Base-by-base conservation (phyloP, 1,140 invertebrate species). In the Tetranychus cinnabarinus region DNA sequence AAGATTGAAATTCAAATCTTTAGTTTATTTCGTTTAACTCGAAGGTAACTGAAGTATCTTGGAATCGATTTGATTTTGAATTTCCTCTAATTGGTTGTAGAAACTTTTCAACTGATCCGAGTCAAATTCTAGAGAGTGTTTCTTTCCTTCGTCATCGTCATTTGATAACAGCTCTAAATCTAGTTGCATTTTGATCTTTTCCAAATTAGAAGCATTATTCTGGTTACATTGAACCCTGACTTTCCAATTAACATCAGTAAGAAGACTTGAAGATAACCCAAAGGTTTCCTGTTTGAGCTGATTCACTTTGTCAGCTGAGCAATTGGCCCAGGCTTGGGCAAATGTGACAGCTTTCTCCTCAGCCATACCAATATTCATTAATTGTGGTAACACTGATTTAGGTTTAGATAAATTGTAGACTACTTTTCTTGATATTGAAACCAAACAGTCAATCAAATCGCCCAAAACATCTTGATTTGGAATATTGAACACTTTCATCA, bases 51-150 rank as follows among this genome's bases (percentile, higher is more conserved):
- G 39, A 6, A 42, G 39, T 42, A 42, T 6, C 10, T 42, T 42
- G 39, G 48, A n/a, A 47, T 63, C 62, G 33, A 63, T 61, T 58
- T 60, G 46, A 34, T 12, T 58, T 42, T 63, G 62, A 39, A 63
- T 61, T n/a, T 6, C 7, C 42, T 63, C 62, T 3, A 63, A n/a
- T 33, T 58, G 23, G 7, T 52, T 35, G 54, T 63, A 63, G 35
- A 63, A 61, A 15, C 34, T n/a, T 34, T 23, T 45, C 42, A 63
- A 34, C 42, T 63, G 48, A 10, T 31, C 13, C 35, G 35, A 50
- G 23, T 36, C 42, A 56, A 61, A 63, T 13, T 52, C 47, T 15
- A 63, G 31, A 34, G 59, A 55, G 7, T 62, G 5, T 62, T 61
- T 12, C 7, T 59, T 35, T 15, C 10, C 7, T 12, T 59, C 31